Base-by-base conservation (phyloP, 2,113 vertebrate genomes). In the Malurus elegans region DNA sequence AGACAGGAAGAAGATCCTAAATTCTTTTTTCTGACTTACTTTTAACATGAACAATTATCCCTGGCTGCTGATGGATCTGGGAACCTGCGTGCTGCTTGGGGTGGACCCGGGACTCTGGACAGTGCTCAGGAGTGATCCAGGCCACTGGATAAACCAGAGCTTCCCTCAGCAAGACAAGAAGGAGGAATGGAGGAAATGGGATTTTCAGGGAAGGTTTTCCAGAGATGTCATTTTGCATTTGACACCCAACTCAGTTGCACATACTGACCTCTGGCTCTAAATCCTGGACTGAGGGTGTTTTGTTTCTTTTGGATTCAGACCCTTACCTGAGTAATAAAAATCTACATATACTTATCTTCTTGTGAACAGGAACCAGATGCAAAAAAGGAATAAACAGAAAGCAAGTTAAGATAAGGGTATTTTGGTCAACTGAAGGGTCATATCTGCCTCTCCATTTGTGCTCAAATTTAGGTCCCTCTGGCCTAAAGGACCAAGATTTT, bases 381-480 rank as follows among this genome's bases (percentile, higher is more conserved):
- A 58, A 60, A 42, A 6, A 70, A 25, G 11, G 45, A 75, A 61
- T 11, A 36, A 76, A 85, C 7, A 70, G 11, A 69, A 60, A 6
- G 4, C 16, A 79, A 65, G 51, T 10, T 31, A 79, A 60, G 64
- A 79, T 25, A 12, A 82, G 62, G 95, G 20, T 76, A 44, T 93
- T 93, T 79, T 65, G 78, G 58, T 48, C 94, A 83, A 50, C 9
- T 64, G 94, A 88, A 79, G 86, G 75, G 82, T 88, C 18, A 1
- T n/a, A 31, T 50, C 85, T 40, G 62, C 57, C 38, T 64, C 71
- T 57, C 69, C 40, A 47, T 28, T 34, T n/a, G 38, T 57, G 72
- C 91, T 90, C 78, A 95, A 97, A 97, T 96, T 94, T 89, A 73
- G 65, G 85, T 51, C 79, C 57, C 86, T 86, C 62, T 61, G 92